Conservation (phyloP, 2,113 vertebrate genomes). For the Nothobranchius kuhntae region DNA sequence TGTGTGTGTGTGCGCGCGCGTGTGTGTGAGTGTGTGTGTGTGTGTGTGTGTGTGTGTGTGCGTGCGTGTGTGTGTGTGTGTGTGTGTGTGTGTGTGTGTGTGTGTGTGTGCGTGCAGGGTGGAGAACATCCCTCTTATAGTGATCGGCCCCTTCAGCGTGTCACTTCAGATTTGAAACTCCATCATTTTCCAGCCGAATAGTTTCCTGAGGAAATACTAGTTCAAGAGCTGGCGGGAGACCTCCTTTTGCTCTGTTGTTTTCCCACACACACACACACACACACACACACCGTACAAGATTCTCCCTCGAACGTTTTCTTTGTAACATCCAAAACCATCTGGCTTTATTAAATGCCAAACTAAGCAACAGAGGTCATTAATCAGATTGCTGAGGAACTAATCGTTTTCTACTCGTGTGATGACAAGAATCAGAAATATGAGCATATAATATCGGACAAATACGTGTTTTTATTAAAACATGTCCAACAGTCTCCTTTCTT, state of each 20-base stretch:
- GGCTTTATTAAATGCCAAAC: not conserved
- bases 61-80: too few species aligned
- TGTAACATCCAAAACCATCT: not conserved
- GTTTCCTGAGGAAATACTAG: slow-evolving; percentile 70
- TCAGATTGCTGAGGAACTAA: not conserved
- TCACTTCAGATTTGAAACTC: slow-evolving; percentile 60
- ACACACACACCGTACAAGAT: not conserved
- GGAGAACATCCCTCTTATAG: slow-evolving; percentile 41
- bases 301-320: not conserved
- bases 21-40: too few species aligned
- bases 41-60: not conserved
- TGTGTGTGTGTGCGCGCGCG: not conserved
- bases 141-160: slow-evolving; percentile 40
- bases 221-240: slow-evolving; percentile 50
- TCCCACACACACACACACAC: slow-evolving; percentile 16
- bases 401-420: not conserved
- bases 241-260: slow-evolving; percentile 34
- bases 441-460: not conserved
- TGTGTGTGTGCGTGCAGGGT: too few species aligned
- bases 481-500: not conserved
- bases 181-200: slow-evolving; percentile 65
- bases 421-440: not conserved
- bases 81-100: slow-evolving; percentile 6
- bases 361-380: not conserved
- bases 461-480: not conserved